A percentile compares a stretch with the other conserved stretches of the same genome.
Conservation (phyloP, 1,140 invertebrate species). For the Panulirus ornatus region DNA sequence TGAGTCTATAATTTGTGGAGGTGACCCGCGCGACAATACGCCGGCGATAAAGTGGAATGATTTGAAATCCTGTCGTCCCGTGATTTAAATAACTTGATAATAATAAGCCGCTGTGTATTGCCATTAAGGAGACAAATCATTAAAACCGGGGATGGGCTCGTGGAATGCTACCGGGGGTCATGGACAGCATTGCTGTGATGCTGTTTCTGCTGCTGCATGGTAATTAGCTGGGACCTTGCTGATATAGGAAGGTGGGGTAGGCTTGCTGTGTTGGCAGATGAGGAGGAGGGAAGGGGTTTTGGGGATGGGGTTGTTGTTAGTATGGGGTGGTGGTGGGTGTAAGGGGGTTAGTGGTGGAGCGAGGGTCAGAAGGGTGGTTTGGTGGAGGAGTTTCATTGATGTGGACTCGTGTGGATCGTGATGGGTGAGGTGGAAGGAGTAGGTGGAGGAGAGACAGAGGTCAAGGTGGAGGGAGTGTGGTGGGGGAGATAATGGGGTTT, state of each 20-base stretch:
- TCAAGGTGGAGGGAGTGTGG: not conserved
- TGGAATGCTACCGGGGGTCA: constrained; percentile 15
- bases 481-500: not conserved
- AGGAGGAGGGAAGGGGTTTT: too few relatives aligned
- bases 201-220: not conserved
- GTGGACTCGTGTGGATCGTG: too few relatives aligned
- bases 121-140: constrained; percentile 55
- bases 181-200: not conserved
- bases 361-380: too few relatives aligned
- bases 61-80: constrained; percentile 38
- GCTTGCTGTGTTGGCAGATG: not conserved
- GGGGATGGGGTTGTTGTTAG: too few relatives aligned
- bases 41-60: constrained; percentile 43
- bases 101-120: constrained; percentile 37
- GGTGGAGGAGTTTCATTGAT: too few relatives aligned
- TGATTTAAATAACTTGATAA: constrained; percentile 60
- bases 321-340: too few relatives aligned
- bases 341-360: too few relatives aligned
- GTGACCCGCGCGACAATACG: constrained; percentile 38
- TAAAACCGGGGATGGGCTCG: not conserved
- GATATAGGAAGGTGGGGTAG: not conserved
- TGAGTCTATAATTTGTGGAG: constrained; percentile 55
- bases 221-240: constrained; percentile 11
- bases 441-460: not conserved
- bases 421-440: too few relatives aligned